phyloP scores from a whole-genome alignment of 2,888 invertebrate species.

The Rhamphomyia laevipes region DNA sequence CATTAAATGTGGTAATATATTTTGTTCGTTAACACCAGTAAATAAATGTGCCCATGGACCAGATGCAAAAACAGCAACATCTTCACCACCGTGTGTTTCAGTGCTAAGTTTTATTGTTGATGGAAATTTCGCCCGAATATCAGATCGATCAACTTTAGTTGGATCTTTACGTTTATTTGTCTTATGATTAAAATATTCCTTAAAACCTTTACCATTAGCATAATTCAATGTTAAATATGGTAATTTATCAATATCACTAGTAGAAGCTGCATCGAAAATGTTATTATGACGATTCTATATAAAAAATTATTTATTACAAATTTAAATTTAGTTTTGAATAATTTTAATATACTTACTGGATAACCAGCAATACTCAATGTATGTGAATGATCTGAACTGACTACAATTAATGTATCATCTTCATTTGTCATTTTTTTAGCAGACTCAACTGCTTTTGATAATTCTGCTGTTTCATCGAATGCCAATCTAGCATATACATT shows the following conservation, averaged over 20 bases:
- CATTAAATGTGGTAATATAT: constrained; percentile 63
- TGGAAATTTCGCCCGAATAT: constrained; percentile 39
- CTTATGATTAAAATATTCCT: constrained; percentile 23
- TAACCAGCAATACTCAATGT: constrained; percentile 65
- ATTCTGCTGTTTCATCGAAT: constrained; percentile 45
- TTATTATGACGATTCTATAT: constrained; percentile 25
- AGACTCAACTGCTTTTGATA: constrained; percentile 57
- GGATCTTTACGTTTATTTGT: constrained; percentile 27
- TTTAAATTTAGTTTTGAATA: neutral
- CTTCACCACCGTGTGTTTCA: constrained; percentile 70
- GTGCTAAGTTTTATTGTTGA: constrained; percentile 37
- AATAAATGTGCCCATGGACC: constrained; percentile 75
- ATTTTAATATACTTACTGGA: constrained; percentile 35
- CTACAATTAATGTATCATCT: constrained; percentile 66
- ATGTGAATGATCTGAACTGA: constrained; percentile 73
- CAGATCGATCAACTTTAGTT: constrained; percentile 18
- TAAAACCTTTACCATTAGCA: constrained; percentile 61
- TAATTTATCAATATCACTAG: constrained; percentile 40
- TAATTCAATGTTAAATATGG: constrained; percentile 60
- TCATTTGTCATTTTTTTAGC: constrained; percentile 48
- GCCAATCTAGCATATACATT: constrained; percentile 28
- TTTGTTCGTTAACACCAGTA: constrained; percentile 67
- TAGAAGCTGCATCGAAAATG: constrained; percentile 22
- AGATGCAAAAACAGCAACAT: constrained; percentile 62
- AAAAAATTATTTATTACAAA: neutral